These are phyloP conservation scores for Paracentrotus lividus DNA, from an alignment of 53 echinoderm and acorn worm species.

Conservation along the genomic window DNA sequence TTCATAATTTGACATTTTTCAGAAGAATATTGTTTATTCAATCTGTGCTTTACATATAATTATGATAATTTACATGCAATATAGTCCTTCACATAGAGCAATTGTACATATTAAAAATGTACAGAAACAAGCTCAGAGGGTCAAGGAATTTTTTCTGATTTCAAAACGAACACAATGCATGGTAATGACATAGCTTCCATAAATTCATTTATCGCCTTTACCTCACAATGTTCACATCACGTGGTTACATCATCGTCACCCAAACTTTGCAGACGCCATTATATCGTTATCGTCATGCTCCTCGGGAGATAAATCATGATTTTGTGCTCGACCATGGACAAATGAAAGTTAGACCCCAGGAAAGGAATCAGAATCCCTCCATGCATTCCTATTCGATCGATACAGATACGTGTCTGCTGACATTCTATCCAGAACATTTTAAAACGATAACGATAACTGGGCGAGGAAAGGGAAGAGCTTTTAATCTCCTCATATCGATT, in stretches of 20 bases:
- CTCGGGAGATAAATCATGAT: background rate
- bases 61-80: too few species aligned
- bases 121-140: too few species aligned
- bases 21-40: too few species aligned
- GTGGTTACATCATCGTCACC: background rate
- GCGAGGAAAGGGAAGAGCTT: background rate
- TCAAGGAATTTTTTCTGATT: too few species aligned
- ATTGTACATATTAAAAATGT: too few species aligned
- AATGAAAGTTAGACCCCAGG: background rate
- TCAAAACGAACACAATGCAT: too few species aligned
- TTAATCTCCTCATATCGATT: background rate
- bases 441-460: background rate
- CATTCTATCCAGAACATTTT: background rate
- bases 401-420: background rate
- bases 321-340: background rate
- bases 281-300: background rate
- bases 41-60: too few species aligned
- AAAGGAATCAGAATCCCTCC: background rate
- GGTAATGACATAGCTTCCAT: too few species aligned
- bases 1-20: too few species aligned
- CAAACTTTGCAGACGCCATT: background rate
- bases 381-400: background rate
- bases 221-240: background rate
- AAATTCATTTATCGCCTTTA: too few species aligned
- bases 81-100: too few species aligned